A percentile compares a stretch with the other conserved stretches of the same genome.
Conservation (phyloP, 2,113 vertebrate species). For the Eolophus roseicapilla region DNA sequence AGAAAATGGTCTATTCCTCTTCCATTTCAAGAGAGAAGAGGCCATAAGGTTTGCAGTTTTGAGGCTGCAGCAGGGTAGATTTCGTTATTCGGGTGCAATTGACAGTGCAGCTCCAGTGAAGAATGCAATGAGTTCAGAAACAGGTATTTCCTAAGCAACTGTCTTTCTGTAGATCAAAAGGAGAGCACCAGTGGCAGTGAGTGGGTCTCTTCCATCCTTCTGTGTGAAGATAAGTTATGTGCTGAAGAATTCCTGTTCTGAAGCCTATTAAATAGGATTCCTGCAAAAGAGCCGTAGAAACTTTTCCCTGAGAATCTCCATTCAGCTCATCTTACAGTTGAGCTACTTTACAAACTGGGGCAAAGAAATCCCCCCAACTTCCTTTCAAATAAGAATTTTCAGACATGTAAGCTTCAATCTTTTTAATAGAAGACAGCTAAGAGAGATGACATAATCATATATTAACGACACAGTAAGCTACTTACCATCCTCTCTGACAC, state of each 20-base stretch:
- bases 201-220: background rate
- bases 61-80: background rate
- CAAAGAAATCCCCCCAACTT: background rate
- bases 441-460: conserved; percentile 18
- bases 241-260: background rate
- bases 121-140: background rate
- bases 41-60: background rate
- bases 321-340: background rate
- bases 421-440: background rate
- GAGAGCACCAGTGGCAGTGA: background rate
- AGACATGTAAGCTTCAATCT: background rate
- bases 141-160: background rate
- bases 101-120: background rate
- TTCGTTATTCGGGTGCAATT: background rate
- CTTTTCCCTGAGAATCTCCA: background rate
- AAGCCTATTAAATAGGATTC: background rate
- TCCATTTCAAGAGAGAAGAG: background rate
- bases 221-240: background rate
- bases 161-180: background rate
- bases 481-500: conserved; percentile 9
- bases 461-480: conserved; percentile 32
- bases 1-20: background rate
- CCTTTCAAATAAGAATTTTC: background rate
- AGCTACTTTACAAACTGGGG: background rate
- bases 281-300: background rate